phyloP scores from a whole-genome alignment of 2,113 vertebrate species.

The Mobula birostris region DNA sequence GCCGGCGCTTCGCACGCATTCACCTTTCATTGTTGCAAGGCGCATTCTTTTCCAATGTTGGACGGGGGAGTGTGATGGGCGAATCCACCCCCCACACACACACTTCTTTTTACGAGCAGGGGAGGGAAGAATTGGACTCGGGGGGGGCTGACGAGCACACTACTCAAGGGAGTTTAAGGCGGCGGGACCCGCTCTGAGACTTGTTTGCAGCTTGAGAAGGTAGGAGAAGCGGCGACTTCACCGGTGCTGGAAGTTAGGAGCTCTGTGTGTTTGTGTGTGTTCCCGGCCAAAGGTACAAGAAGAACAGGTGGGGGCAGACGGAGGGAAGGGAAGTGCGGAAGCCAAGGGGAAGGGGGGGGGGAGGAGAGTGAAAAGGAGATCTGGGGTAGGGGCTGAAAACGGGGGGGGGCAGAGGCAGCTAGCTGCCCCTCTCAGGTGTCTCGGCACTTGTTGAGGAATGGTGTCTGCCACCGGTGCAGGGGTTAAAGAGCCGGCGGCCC shows the following conservation, averaged over 20 bases:
- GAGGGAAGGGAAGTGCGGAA: too few species aligned
- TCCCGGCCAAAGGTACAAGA: not conserved
- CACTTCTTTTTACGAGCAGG: not conserved
- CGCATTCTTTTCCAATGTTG: not conserved
- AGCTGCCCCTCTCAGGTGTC: not conserved
- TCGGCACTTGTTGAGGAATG: not conserved
- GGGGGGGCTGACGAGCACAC: not conserved
- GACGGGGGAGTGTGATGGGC: not conserved
- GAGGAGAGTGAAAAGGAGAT: not conserved
- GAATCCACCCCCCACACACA: not conserved
- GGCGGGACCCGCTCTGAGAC: not conserved
- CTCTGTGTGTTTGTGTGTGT: not conserved
- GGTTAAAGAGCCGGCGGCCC: not conserved
- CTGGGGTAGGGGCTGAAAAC: not conserved
- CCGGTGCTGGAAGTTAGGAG: not conserved
- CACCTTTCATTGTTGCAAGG: slow-evolving; percentile 22
- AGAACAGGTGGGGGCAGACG: not conserved
- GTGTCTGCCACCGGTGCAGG: too few species aligned
- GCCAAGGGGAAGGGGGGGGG: not conserved
- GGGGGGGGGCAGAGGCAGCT: not conserved
- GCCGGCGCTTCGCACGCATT: not conserved
- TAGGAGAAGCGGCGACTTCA: not conserved
- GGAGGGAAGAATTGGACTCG: not conserved
- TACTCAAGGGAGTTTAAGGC: not conserved
- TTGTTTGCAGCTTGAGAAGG: not conserved